Evolutionary conservation across 2,113 vertebrate species (phyloP).

Genomic region (Malurus alboscapulatus): DNA sequence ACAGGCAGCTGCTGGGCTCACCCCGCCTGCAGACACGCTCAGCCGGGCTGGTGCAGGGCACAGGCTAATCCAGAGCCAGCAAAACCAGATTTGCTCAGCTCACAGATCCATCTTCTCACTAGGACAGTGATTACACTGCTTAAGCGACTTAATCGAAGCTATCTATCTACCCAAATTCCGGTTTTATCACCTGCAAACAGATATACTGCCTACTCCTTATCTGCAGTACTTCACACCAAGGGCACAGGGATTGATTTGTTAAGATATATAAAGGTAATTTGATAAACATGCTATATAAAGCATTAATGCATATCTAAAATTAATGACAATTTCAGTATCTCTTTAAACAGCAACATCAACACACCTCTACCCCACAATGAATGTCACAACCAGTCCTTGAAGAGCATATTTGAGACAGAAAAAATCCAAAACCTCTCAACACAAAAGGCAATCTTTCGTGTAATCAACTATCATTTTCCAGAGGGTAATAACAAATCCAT

Average conservation of each 20-base stretch:
- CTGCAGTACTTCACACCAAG: conserved; percentile 27
- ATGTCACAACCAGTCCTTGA: neutral
- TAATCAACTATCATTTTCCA: conserved; percentile 30
- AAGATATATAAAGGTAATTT: conserved; percentile 38
- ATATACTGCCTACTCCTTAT: conserved; percentile 34
- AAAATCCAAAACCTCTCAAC: neutral
- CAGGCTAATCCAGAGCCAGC: neutral
- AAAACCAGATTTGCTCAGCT: neutral
- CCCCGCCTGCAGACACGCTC: rapidly evolving
- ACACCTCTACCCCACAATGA: neutral
- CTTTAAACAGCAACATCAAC: neutral
- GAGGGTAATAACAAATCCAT: conserved; percentile 30
- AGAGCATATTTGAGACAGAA: neutral
- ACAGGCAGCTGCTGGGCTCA: neutral
- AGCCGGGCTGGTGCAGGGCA: neutral
- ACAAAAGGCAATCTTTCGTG: neutral
- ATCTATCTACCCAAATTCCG: neutral
- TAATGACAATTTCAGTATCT: neutral
- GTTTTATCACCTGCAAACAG: conserved; percentile 21
- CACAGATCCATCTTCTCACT: neutral
- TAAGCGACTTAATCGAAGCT: conserved; percentile 5
- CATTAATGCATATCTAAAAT: neutral
- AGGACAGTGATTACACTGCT: conserved; percentile 24
- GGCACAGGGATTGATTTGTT: conserved; percentile 37
- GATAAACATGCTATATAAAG: conserved; percentile 8